Conservation (phyloP, 2,113 vertebrate genomes). For the Ophthalmolycus amberensis region DNA sequence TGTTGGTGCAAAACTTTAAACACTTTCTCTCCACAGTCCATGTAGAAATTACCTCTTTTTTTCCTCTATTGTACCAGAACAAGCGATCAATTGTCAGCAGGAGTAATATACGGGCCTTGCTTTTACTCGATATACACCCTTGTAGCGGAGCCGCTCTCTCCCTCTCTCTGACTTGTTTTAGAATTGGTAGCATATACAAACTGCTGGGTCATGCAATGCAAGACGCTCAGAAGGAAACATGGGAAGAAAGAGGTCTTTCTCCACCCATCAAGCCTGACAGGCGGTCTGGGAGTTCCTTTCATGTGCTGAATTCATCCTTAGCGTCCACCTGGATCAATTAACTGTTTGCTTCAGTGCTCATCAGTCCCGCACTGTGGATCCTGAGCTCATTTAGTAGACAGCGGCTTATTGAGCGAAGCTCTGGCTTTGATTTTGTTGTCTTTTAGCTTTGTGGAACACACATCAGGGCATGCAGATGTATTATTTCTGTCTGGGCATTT, state of each 20-base stretch:
- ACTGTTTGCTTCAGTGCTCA: slow-evolving; percentile 81
- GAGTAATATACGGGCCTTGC: slow-evolving; percentile 62
- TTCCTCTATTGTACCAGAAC: slow-evolving; percentile 69
- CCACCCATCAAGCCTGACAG: slow-evolving; percentile 74
- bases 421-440: slow-evolving; percentile 29
- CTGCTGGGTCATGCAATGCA: slow-evolving; percentile 80
- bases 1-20: slow-evolving; percentile 6
- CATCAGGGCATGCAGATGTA: background rate
- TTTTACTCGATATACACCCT: slow-evolving; percentile 59
- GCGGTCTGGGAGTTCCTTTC: slow-evolving; percentile 74
- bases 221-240: slow-evolving; percentile 70
- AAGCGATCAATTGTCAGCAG: slow-evolving; percentile 72
- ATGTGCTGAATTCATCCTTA: slow-evolving; percentile 82
- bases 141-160: slow-evolving; percentile 33
- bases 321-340: slow-evolving; percentile 84
- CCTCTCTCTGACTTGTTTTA: slow-evolving; percentile 46
- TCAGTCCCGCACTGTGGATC: slow-evolving; percentile 62
- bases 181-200: slow-evolving; percentile 64
- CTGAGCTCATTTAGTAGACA: slow-evolving; percentile 52
- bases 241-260: slow-evolving; percentile 84
- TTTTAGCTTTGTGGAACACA: slow-evolving; percentile 9
- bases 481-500: background rate
- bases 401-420: slow-evolving; percentile 33
- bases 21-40: background rate
- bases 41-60: slow-evolving; percentile 36